phyloP scores from a whole-genome alignment of 2,888 invertebrate genomes.

The Acanthoscelides obtectus region DNA sequence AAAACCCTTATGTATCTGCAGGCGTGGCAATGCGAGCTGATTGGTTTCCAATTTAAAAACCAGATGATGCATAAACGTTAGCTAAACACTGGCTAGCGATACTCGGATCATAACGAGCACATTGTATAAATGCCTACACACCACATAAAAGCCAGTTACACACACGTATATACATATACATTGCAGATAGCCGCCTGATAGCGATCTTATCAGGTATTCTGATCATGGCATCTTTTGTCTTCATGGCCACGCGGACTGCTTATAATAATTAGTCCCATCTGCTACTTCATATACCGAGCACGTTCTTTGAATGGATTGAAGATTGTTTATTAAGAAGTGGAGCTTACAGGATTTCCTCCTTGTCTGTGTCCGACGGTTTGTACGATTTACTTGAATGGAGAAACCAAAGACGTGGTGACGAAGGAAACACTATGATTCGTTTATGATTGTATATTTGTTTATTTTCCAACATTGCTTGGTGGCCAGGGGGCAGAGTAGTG shows the following conservation, averaged over 20 bases:
- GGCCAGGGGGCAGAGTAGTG: no score
- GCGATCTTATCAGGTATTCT: constrained; percentile 11
- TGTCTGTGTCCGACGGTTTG: neutral
- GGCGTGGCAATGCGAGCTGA: no score
- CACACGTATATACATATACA: neutral
- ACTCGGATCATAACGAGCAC: neutral
- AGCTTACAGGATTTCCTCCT: neutral
- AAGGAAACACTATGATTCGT: no score
- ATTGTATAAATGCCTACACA: neutral
- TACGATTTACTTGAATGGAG: neutral
- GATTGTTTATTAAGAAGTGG: neutral
- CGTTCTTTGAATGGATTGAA: neutral
- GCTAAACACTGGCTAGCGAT: neutral
- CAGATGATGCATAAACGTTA: neutral
- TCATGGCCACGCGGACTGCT: constrained; percentile 15
- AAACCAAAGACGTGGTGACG: no score
- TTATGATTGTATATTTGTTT: no score
- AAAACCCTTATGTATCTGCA: no score
- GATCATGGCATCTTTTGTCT: constrained; percentile 23
- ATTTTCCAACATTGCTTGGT: no score
- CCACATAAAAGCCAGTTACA: neutral
- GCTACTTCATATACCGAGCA: constrained; percentile 5
- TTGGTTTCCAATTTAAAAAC: neutral
- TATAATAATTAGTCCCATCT: neutral
- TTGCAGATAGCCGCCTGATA: neutral